Base-by-base conservation (phyloP, 2,888 invertebrate species). In the Alsophila aescularia region DNA sequence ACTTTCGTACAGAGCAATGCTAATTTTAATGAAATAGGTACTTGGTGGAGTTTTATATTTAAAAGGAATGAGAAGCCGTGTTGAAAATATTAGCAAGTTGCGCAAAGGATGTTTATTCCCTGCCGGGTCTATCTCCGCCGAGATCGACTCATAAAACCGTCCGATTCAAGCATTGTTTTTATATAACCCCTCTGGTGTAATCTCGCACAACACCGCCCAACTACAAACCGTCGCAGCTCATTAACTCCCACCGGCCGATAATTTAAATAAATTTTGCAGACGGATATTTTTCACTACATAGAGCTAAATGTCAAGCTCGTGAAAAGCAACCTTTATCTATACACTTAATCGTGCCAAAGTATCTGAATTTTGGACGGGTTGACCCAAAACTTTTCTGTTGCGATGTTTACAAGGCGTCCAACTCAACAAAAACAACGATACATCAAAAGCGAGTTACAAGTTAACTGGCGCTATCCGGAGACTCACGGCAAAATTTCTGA, bases 381-480 rank as follows among this genome's bases (percentile, higher is more conserved):
- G 79, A 80, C 85, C 82, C 79, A 71, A 87, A 89, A 87, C 73
- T 88, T 85, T 81, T 66, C 70, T 70, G 75, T 70, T 71, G 70
- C 72, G 69, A 82, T 85, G 83, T 85, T 89, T 84, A 85, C 80
- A 86, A 80, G 80, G 79, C 75, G 73, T 75, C 72, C 67, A 79
- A 87, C 80, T 85, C 76, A 74, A 78, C 80, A 85, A 85, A 87
- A 90, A 88, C 85, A 87, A 79, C 85, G 79, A 87, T 88, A 89
- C 80, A 89, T 89, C 88, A 89, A 87, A 89, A 90, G 85, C 84
- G 81, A 87, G 83, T 87, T 85, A 83, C 79, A 84, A 87, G 83
- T 85, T 83, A 83, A 87, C 84, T 79, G 81, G 73, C 73, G 77
- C 73, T 79, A 78, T 79, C 80, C 78, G 77, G 70, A 70, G 73